Evolutionary conservation across 2,113 vertebrate species (phyloP).

Genomic region (Hystrix cristata): DNA sequence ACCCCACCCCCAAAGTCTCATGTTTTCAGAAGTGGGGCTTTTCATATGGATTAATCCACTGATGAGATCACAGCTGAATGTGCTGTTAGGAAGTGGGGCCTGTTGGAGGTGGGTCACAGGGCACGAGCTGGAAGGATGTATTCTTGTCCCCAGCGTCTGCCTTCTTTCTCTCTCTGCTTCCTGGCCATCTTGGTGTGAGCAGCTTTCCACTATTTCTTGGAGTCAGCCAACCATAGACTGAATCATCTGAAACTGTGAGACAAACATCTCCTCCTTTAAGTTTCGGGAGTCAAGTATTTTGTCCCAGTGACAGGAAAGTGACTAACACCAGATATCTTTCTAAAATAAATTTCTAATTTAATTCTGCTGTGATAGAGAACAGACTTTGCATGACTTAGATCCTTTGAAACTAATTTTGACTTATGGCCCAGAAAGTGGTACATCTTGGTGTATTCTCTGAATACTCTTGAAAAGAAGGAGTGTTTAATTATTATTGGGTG

Average conservation of each 20-base stretch:
- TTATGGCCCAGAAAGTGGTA: neutral
- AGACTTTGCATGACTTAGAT: neutral
- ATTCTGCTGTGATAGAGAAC: neutral
- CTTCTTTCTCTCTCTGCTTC: neutral
- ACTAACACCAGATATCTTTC: neutral
- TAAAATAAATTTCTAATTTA: slow-evolving; percentile 33
- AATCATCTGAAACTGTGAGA: neutral
- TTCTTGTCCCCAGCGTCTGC: neutral
- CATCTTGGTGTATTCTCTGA: neutral
- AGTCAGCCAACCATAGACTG: neutral
- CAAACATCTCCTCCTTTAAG: neutral
- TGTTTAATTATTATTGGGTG: neutral
- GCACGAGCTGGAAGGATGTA: neutral
- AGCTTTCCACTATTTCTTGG: neutral
- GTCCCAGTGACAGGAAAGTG: neutral
- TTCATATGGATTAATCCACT: neutral
- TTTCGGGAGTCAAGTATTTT: neutral
- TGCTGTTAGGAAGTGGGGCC: neutral
- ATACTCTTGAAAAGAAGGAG: neutral
- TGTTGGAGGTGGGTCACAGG: neutral
- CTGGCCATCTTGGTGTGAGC: neutral
- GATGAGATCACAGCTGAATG: no score
- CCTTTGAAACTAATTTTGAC: neutral
- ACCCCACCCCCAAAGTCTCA: neutral
- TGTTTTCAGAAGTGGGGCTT: neutral